These are phyloP conservation scores for Tupaia chinensis DNA, from an alignment of 2,113 vertebrate genomes.

Conservation along the genomic window DNA sequence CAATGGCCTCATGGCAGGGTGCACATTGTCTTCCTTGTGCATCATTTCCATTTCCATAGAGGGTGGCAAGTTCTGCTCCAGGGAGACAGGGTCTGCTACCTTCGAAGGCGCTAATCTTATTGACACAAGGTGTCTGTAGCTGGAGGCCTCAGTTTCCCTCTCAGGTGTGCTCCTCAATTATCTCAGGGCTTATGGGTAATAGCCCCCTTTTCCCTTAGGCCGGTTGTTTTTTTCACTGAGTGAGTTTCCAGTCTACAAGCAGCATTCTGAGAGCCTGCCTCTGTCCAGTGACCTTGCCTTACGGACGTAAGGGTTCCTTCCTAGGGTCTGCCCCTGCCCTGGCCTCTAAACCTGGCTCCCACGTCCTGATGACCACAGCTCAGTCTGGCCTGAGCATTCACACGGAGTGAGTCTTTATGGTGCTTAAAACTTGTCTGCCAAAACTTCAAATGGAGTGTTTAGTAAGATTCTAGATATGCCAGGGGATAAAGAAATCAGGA, in stretches of 20 bases:
- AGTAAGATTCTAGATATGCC: neutral
- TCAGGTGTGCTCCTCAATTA: neutral
- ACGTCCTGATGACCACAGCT: no score
- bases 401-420: neutral
- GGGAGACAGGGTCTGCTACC: neutral
- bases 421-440: neutral
- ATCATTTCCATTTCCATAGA: neutral
- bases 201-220: conserved; percentile 23
- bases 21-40: accelerated
- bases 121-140: neutral
- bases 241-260: conserved; percentile 47
- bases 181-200: neutral
- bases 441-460: neutral
- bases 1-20: neutral
- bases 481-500: neutral
- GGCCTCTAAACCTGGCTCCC: neutral
- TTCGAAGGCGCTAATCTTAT: neutral
- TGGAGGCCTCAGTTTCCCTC: neutral
- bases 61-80: neutral
- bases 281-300: neutral
- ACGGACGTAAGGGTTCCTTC: neutral
- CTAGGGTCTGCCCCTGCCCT: neutral
- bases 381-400: neutral
- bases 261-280: conserved; percentile 47
- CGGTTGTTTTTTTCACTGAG: conserved; percentile 22